Base-by-base conservation (phyloP, 2,113 vertebrate genomes). In the Jaculus jaculus region DNA sequence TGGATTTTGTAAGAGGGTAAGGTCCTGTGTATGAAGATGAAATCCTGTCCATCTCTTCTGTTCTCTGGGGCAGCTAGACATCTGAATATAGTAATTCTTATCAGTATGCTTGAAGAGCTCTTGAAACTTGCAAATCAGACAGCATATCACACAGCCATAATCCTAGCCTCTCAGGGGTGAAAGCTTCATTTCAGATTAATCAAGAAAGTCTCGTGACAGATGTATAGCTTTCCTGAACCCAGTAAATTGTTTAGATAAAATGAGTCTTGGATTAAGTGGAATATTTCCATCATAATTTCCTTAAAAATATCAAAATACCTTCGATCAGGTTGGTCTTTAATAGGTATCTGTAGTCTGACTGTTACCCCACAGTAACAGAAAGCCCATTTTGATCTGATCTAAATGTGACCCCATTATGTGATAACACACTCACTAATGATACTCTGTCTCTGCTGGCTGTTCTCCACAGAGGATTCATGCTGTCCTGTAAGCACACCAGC, bases 111-210 rank as follows among this genome's bases (percentile, higher is more conserved):
- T 84, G 34, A 72, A 81, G 16, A 28, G 30, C 4, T 87, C 34
- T 91, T 75, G 42, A 89, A 92, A 75, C 54, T 91, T 87, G 18
- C 54, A 84, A 63, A 73, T 58, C 17, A 86, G 34, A 37, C 61
- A 21, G 18, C 47, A 16, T 37, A n/a, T 39, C 5, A 6, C n/a
- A 65, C 7, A 47, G 21, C 58, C n/a, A 42, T 17, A 75, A 87
- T 58, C 3, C 17, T 80, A 20, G 39, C 18, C 2, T 90, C 37
- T n/a, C 8, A 21, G 18, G 8, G 21, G 34, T 54, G 54, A 68
- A 83, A 16, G 3, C 81, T 68, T 21, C 30, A 30, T 73, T 96
- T 80, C 11, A 54, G 54, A 54, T 12, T 54, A 54, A 54, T 54
- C 58, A 95, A 86, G 17, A 47, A 90, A 58, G 12, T 73, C 10